Base-by-base conservation (phyloP, 1,140 invertebrate genomes). In the Nomia melanderi region DNA sequence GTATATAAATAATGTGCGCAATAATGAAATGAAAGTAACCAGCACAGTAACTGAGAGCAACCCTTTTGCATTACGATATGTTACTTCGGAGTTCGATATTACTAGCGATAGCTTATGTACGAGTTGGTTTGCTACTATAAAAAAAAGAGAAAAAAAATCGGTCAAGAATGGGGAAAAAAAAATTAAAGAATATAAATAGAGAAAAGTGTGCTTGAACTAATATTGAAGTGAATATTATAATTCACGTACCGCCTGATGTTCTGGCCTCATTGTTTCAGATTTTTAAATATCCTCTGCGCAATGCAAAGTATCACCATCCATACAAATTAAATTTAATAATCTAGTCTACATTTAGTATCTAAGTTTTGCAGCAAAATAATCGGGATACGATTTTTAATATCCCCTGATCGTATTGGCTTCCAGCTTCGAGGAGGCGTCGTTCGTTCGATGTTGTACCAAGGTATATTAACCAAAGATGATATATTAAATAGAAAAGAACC, bases 401-500 rank as follows among this genome's bases (percentile, higher is more conserved):
- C 72, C 83, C 82, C 33, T 88, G 78, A 29, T 87, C 83, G 12
- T 76, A 86, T 7, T 79, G 86, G 79, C 64, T 87, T 44, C 79
- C 78, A 57, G 50, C 63, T n/a, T 65, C 57, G 0, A 86, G 66
- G 2, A 88, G 77, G 25, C 85, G 87, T 60, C 88, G 87, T 60
- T 92, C 91, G 23, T 91, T 88, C 1, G 88, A 81, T 33, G 91
- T 92, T 66, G 83, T 91, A 50, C 90, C 88, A 31, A 89, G 79
- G 62, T 86, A 91, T 33, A 91, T 81, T 12, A 92, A 65, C 88
- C 89, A 92, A 8, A 92, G 74, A 77, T 92, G 92, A 71, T 91
- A 92, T 12, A 91, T 27, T 14, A 93, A 87, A 70, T 90, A 92
- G 67, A 80, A 84, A 27, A 91, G 57, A 39, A 92, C 77, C 39